Percentiles rank a stretch among this genome's conserved stretches.
Evolutionary conservation across 2,888 invertebrate genomes (phyloP).

Genomic region (Koerneria pararmatus): DNA sequence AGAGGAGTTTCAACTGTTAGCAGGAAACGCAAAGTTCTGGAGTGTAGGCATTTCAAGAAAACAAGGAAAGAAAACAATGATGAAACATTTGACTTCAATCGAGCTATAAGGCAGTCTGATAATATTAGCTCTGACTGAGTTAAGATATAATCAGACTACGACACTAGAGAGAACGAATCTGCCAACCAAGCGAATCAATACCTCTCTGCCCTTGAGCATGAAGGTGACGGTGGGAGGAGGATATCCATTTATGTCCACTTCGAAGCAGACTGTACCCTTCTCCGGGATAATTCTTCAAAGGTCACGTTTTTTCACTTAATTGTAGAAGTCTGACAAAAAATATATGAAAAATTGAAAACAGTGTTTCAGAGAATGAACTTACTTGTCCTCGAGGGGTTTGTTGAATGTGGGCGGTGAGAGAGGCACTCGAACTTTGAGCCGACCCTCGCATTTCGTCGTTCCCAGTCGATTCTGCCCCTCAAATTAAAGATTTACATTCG

Average conservation of each 20-base stretch:
- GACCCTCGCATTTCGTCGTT: conserved; percentile 46
- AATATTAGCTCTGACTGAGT: not conserved
- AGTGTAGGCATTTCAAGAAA: no score
- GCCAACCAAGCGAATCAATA: conserved; percentile 17
- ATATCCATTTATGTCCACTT: conserved; percentile 51
- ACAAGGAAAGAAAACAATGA: no score
- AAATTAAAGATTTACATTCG: not conserved
- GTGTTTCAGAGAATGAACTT: not conserved
- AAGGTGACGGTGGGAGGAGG: conserved; percentile 56
- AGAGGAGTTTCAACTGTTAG: no score
- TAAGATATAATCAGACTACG: not conserved
- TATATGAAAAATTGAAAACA: not conserved
- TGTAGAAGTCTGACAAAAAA: not conserved
- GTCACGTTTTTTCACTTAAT: not conserved
- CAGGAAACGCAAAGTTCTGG: no score
- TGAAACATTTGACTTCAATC: no score
- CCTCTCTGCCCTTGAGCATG: conserved; percentile 47
- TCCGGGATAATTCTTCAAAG: conserved; percentile 26
- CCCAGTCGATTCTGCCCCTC: conserved; percentile 55
- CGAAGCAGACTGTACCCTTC: conserved; percentile 66
- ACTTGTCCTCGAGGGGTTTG: conserved; percentile 51
- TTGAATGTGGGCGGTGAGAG: conserved; percentile 56
- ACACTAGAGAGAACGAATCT: not conserved
- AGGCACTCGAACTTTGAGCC: conserved; percentile 49
- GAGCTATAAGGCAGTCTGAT: no score